phyloP scores from a whole-genome alignment of 2,113 vertebrate genomes.

The Arothron firmamentum region DNA sequence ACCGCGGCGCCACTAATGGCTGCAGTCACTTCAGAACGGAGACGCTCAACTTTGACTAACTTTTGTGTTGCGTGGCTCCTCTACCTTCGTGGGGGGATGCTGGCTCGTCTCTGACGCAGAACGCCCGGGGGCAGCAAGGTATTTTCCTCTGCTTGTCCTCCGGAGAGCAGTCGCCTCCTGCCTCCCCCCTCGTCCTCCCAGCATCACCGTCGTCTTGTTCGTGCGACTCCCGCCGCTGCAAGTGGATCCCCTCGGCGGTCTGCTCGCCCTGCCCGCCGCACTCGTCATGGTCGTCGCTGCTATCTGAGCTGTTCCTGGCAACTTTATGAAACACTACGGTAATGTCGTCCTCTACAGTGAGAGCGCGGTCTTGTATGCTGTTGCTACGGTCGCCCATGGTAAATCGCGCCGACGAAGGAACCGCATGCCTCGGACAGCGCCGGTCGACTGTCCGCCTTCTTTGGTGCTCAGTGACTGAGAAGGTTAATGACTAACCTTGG shows the following conservation, averaged over 20 bases:
- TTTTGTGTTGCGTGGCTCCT: slow-evolving; percentile 1
- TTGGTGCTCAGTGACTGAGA: slow-evolving; percentile 40
- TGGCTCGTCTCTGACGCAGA: slow-evolving; percentile 29
- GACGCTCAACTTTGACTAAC: neutral
- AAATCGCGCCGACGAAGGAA: slow-evolving; percentile 52
- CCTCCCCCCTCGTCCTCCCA: slow-evolving; percentile 3
- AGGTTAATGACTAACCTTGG: slow-evolving; percentile 72
- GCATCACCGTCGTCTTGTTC: slow-evolving; percentile 1
- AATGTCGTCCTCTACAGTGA: slow-evolving; percentile 52
- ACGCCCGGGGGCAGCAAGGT: slow-evolving; percentile 30
- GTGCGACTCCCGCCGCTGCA: slow-evolving; percentile 21
- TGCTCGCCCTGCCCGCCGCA: slow-evolving; percentile 22
- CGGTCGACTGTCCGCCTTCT: slow-evolving; percentile 14
- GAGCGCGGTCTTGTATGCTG: slow-evolving; percentile 30
- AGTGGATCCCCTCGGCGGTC: slow-evolving; percentile 34
- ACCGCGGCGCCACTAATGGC: too few species aligned
- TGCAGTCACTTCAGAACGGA: neutral
- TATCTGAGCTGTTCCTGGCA: slow-evolving; percentile 37
- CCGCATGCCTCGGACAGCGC: slow-evolving; percentile 65
- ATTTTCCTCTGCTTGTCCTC: slow-evolving; percentile 22
- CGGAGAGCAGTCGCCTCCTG: slow-evolving; percentile 1
- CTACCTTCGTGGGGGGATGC: slow-evolving; percentile 41
- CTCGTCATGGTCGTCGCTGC: slow-evolving; percentile 8
- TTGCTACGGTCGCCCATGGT: slow-evolving; percentile 64
- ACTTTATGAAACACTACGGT: slow-evolving; percentile 59